phyloP scores from a whole-genome alignment of 1,140 invertebrate species.

The Brachionus paranguensis region DNA sequence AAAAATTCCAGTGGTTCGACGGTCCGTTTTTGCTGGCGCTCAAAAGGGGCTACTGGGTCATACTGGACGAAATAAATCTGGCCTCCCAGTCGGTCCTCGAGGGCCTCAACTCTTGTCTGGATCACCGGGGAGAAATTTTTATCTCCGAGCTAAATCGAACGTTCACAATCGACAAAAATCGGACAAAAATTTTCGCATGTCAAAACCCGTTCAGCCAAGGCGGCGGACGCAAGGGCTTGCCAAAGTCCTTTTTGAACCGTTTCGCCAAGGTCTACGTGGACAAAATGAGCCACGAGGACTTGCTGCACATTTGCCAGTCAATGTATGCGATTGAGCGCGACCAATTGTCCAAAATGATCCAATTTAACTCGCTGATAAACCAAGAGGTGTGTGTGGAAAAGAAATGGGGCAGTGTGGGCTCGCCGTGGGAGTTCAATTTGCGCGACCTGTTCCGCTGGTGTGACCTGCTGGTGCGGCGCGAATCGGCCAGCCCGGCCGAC shows the following conservation, averaged over 20 bases:
- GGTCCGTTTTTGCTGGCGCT: constrained; percentile 87
- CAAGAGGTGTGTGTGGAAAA: background rate
- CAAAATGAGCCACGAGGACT: constrained; percentile 69
- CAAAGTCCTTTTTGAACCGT: constrained; percentile 92
- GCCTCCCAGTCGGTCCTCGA: constrained; percentile 96
- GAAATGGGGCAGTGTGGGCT: constrained; percentile 66
- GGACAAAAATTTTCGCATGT: constrained; percentile 86
- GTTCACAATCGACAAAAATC: constrained; percentile 64
- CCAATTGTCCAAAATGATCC: constrained; percentile 67
- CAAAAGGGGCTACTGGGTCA: constrained; percentile 85
- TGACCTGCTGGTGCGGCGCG: constrained; percentile 59
- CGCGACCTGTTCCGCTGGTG: constrained; percentile 90
- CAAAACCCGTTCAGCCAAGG: constrained; percentile 97
- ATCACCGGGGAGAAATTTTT: constrained; percentile 91
- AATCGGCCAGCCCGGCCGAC: background rate
- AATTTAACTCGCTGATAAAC: constrained; percentile 66
- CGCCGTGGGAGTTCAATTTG: constrained; percentile 94
- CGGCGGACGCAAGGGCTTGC: constrained; percentile 85
- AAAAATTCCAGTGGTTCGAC: constrained; percentile 81
- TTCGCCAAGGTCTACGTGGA: constrained; percentile 79
- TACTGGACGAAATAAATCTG: constrained; percentile 93
- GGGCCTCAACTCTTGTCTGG: constrained; percentile 93
- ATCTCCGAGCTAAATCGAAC: constrained; percentile 85
- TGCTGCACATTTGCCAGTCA: constrained; percentile 60
- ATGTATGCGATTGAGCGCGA: constrained; percentile 55